These are phyloP conservation scores for Ichneumoninae sp. DNA, from an alignment of 2,888 invertebrate genomes.

Conservation along the genomic window DNA sequence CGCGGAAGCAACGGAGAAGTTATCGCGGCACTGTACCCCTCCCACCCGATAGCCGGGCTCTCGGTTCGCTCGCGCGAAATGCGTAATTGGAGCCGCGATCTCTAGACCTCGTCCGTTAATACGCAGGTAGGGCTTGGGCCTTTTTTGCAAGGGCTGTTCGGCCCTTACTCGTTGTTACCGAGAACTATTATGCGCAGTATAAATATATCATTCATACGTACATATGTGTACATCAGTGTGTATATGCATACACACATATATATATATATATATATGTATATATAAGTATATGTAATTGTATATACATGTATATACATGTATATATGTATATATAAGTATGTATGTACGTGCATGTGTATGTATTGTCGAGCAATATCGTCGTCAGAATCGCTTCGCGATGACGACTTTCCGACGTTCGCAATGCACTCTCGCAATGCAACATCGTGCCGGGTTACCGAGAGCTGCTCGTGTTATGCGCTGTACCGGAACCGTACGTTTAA, in stretches of 20 bases:
- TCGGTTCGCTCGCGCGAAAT: conserved; percentile 36
- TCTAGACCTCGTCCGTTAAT: conserved; percentile 33
- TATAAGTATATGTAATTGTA: background rate
- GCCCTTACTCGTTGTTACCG: conserved; percentile 26
- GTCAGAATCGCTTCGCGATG: background rate
- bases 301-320: background rate
- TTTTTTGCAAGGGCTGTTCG: background rate
- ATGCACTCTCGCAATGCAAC: conserved; percentile 9
- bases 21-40: conserved; percentile 29
- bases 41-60: background rate
- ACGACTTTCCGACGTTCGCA: conserved; percentile 21
- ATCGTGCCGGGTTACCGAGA: background rate
- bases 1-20: conserved; percentile 54
- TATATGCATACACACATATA: no score
- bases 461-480: conserved; percentile 1
- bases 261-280: background rate
- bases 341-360: background rate
- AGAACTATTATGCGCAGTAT: conserved; percentile 24
- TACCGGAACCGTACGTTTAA: background rate
- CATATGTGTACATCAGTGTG: background rate
- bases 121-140: conserved; percentile 39
- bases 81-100: conserved; percentile 57
- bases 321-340: background rate
- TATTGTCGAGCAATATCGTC: conserved; percentile 14
- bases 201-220: background rate